Percentiles rank a stretch among this genome's conserved stretches.
These are phyloP conservation scores for Heliothis virescens DNA, from an alignment of 1,140 invertebrate species.

Conservation along the genomic window DNA sequence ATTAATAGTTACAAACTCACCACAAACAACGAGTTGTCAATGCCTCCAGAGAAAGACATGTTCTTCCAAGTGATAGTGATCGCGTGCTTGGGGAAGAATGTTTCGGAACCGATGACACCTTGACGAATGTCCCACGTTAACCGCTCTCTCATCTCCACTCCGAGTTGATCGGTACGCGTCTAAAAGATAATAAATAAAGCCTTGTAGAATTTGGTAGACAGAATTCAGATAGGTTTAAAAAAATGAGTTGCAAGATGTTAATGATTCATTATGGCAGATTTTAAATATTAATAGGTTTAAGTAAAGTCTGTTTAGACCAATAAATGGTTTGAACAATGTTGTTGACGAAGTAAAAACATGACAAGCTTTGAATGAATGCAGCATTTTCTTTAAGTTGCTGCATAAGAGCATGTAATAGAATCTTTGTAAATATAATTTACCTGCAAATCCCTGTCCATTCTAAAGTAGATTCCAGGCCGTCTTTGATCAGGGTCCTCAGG, in stretches of 20 bases:
- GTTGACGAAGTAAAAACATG: not conserved
- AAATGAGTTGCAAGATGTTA: not conserved
- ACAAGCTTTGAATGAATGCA: no score
- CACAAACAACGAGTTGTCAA: constrained; percentile 91
- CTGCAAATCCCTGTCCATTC: constrained; percentile 86
- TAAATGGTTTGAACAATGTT: not conserved
- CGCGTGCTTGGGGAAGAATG: constrained; percentile 95
- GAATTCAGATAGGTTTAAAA: not conserved
- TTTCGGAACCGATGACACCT: constrained; percentile 96
- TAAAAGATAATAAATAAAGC: constrained; percentile 53
- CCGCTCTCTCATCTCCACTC: constrained; percentile 94
- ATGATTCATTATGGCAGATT: not conserved
- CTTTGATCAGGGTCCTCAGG: constrained; percentile 88
- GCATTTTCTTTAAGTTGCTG: no score
- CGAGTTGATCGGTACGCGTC: constrained; percentile 92
- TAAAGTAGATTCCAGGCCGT: constrained; percentile 93
- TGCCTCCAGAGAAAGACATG: constrained; percentile 96
- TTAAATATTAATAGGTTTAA: no score
- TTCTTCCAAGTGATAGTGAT: constrained; percentile 98
- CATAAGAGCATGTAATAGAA: no score
- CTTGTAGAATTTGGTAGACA: constrained; percentile 49
- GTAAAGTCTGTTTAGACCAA: no score
- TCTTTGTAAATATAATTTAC: constrained; percentile 50
- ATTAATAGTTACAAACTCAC: constrained; percentile 81
- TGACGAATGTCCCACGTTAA: constrained; percentile 95